phyloP scores from a whole-genome alignment of 2,888 invertebrate genomes.

The Saturnia japonica region DNA sequence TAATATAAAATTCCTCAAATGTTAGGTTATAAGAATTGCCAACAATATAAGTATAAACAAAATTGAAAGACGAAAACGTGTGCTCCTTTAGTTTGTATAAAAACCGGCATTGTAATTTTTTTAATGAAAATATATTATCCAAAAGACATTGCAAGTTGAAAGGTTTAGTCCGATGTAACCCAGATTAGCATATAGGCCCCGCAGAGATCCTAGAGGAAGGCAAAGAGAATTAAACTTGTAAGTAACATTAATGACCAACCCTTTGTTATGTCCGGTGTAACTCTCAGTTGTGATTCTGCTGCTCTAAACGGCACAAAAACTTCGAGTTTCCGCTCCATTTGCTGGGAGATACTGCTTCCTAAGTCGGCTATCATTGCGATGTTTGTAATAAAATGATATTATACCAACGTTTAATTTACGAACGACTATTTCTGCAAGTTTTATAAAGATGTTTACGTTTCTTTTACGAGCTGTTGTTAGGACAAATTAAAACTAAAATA shows the following conservation, averaged over 20 bases:
- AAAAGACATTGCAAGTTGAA: background rate
- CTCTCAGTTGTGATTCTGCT: constrained; percentile 16
- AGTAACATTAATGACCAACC: constrained; percentile 28
- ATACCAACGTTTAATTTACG: background rate
- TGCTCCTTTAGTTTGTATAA: too few species aligned
- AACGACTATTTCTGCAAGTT: background rate
- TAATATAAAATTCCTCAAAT: too few species aligned
- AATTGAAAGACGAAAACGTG: too few species aligned
- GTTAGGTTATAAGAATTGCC: too few species aligned
- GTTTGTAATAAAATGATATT: constrained; percentile 10
- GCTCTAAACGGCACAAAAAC: constrained; percentile 32
- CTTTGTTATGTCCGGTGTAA: constrained; percentile 25
- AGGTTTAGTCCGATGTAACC: background rate
- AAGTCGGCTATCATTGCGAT: background rate
- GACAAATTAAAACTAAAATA: background rate
- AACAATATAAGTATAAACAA: too few species aligned
- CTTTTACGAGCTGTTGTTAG: background rate
- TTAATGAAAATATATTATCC: background rate
- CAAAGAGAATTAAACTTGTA: constrained; percentile 23
- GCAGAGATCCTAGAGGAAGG: background rate
- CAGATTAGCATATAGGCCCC: background rate
- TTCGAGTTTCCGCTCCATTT: constrained; percentile 31
- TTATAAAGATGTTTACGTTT: background rate
- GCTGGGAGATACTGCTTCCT: constrained; percentile 1
- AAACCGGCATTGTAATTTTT: too few species aligned